phyloP scores from a whole-genome alignment of 2,113 vertebrate species.

The Panthera uncia region DNA sequence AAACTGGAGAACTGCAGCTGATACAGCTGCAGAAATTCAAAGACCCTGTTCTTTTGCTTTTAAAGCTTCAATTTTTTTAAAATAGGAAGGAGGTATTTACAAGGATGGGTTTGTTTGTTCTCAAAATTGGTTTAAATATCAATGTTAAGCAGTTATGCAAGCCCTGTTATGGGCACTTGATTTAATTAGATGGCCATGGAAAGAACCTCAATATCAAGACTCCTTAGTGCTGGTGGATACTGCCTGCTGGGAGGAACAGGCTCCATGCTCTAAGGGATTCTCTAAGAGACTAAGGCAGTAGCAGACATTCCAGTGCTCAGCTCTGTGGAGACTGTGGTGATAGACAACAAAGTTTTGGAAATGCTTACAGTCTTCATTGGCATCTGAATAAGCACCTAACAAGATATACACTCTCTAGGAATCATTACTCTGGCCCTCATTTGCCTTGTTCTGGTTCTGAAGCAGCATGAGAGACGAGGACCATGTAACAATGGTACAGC shows the following conservation, averaged over 20 bases:
- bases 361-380: neutral
- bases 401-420: neutral
- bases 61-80: neutral
- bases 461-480: neutral
- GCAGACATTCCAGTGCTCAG: neutral
- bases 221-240: neutral
- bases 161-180: neutral
- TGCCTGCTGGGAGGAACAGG: neutral
- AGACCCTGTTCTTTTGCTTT: conserved; percentile 5
- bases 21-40: conserved; percentile 37
- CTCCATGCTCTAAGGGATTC: neutral
- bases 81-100: conserved; percentile 20
- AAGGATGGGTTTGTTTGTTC: conserved; percentile 26
- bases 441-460: conserved; percentile 12
- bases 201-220: neutral
- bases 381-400: conserved; percentile 29
- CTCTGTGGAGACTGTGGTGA: neutral
- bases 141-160: conserved; percentile 22
- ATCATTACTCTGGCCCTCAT: neutral
- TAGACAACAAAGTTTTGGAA: neutral
- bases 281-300: neutral
- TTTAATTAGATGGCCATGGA: conserved; percentile 56
- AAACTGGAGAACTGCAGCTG: neutral
- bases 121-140: conserved; percentile 48
- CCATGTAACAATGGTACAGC: neutral